phyloP scores from a whole-genome alignment of 2,797 vertebrate genomes.

The Siniperca undulata region DNA sequence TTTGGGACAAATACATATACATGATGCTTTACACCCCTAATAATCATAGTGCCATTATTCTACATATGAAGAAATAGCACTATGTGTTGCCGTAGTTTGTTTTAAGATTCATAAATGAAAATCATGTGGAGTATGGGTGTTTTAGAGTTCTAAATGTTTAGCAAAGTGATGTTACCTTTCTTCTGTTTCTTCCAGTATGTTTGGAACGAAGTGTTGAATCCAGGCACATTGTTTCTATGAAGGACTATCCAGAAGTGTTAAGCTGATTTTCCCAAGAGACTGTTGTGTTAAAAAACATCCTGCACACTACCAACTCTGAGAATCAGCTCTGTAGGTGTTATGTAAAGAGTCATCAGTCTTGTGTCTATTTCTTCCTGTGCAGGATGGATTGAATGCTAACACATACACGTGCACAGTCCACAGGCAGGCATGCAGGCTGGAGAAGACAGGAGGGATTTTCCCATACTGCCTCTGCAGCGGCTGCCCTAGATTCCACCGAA shows the following conservation, averaged over 20 bases:
- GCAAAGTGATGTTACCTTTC: background rate
- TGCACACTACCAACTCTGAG: background rate
- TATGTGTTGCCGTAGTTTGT: background rate
- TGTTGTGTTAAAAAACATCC: background rate
- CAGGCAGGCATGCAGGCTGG: conserved; percentile 56
- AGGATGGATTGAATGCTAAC: conserved; percentile 28
- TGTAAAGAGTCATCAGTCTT: conserved; percentile 11
- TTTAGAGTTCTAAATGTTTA: background rate
- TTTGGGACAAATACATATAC: background rate
- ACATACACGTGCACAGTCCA: conserved; percentile 20
- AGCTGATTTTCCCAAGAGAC: background rate
- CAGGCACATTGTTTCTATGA: background rate
- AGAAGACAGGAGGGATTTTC: conserved; percentile 79
- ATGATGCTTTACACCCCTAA: background rate
- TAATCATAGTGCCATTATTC: background rate
- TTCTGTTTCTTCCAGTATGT: background rate
- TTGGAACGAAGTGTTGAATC: background rate
- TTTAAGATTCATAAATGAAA: background rate
- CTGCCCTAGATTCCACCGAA: conserved; percentile 83
- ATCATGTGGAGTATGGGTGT: background rate
- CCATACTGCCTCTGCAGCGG: conserved; percentile 76
- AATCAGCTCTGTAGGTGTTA: conserved; percentile 1
- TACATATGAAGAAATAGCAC: background rate
- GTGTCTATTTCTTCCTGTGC: conserved; percentile 4
- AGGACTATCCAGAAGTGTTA: background rate